Evolutionary conservation across 2,888 invertebrate species (phyloP).

Genomic region (Sepiola atlantica): DNA sequence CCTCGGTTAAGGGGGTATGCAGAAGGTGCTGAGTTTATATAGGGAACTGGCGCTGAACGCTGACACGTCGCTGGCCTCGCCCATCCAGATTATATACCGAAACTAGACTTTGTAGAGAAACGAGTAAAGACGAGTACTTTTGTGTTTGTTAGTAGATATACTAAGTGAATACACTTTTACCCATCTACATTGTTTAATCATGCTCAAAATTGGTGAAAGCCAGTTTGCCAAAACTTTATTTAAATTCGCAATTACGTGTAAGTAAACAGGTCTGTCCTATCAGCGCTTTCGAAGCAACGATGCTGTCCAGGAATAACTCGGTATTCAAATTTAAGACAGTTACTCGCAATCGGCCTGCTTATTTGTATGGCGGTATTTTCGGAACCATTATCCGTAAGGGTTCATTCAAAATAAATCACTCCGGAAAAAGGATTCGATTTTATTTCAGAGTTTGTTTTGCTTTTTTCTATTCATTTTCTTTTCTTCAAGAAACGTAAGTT

Average conservation of each 20-base stretch:
- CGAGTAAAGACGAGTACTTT: no score
- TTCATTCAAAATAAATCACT: not conserved
- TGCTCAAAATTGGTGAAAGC: not conserved
- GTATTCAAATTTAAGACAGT: not conserved
- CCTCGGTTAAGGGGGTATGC: no score
- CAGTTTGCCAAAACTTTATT: not conserved
- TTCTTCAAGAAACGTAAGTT: not conserved
- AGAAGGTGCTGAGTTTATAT: no score
- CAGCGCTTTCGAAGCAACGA: not conserved
- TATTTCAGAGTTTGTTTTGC: not conserved
- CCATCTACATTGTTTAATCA: not conserved
- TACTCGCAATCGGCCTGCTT: not conserved
- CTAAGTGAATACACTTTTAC: not conserved
- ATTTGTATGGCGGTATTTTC: not conserved
- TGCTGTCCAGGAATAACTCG: not conserved
- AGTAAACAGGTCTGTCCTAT: not conserved
- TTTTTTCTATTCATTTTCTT: not conserved
- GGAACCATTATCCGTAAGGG: not conserved
- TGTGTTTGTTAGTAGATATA: no score
- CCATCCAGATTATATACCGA: no score
- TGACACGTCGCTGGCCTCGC: no score
- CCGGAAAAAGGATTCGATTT: not conserved
- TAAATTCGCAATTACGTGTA: not conserved
- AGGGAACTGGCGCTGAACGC: no score
- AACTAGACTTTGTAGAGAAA: no score